Base-by-base conservation (phyloP, 92 coral and sea anemone genomes). In the Zoanthus solanderi region DNA sequence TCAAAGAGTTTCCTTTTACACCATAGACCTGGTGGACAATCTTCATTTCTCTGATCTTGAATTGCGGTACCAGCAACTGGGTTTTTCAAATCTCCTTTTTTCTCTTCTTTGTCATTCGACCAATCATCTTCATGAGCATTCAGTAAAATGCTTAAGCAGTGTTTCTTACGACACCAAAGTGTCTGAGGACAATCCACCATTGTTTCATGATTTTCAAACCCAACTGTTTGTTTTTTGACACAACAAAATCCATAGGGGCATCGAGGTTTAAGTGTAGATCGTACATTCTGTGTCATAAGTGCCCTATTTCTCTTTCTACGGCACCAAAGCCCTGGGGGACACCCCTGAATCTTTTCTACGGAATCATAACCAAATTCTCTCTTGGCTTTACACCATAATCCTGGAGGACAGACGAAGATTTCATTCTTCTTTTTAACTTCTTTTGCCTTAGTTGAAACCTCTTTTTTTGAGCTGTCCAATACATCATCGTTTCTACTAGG, bases 251-350 rank as follows among this genome's bases (percentile, higher is more conserved):
- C 75, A 46, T 46, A 66, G 1, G 85, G 85, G 23, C 85, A 81
- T 44, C 23, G 75, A 56, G 11, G 28, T 81, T 66, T 81, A 57
- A 42, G 75, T 67, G 74, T 60, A 13, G 74, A 81, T 47, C 58
- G 71, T 63, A 18, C 31, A 15, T 47, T 54, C 7, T n/a, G 83
- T 48, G 61, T 32, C n/a, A 37, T 88, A 8, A 23, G 57, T 17
- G 44, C 5, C 9, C 37, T 48, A 17, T 1, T n/a, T 16, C 71
- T 68, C 67, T 89, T 87, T 75, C 88, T 94, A 5, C 97, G 95
- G 73, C 98, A 94, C 98, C 95, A 94, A 32, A 92, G 78, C n/a
- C 98, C 98, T 2, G 98, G 98, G 44, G 98, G 98, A 48, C 98
- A 94, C 29, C 88, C 83, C 42, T 84, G 28, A 52, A 67, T 44